A percentile compares a stretch with the other conserved stretches of the same genome.
phyloP scores from a whole-genome alignment of 2,113 vertebrate genomes.

The Trichomycterus rosablanca region DNA sequence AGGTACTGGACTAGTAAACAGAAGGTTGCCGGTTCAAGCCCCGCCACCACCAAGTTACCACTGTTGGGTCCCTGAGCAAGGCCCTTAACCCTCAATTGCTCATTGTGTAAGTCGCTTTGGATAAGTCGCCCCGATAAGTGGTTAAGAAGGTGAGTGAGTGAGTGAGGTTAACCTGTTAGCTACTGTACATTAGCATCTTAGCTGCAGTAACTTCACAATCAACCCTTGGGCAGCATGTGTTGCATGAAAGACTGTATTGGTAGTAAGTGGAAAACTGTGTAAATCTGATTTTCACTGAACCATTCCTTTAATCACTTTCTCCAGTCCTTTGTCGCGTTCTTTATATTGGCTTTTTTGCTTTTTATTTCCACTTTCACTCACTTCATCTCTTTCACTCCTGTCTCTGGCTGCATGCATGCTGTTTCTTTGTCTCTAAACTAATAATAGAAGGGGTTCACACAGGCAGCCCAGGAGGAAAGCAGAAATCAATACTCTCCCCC shows the following conservation, averaged over 20 bases:
- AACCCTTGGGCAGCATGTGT: background rate
- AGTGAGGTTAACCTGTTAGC: no score
- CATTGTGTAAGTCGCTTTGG: no score
- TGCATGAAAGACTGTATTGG: background rate
- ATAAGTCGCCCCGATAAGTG: no score
- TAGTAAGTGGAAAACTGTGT: background rate
- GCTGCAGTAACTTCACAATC: background rate
- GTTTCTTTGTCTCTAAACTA: slow-evolving; percentile 64
- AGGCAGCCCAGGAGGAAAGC: slow-evolving; percentile 63
- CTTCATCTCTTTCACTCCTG: slow-evolving; percentile 23
- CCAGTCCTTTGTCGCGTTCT: background rate
- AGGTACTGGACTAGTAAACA: no score
- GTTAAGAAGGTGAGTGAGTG: no score
- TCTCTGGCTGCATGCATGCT: slow-evolving; percentile 4
- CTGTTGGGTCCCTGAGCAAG: no score
- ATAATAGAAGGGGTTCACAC: slow-evolving; percentile 66
- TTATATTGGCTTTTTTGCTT: background rate
- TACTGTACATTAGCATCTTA: no score
- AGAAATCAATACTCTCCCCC: slow-evolving; percentile 74
- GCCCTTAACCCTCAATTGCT: no score
- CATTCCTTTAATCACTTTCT: slow-evolving; percentile 15
- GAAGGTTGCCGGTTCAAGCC: no score
- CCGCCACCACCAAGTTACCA: no score
- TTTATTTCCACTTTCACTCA: background rate
- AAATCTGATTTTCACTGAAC: background rate